A percentile compares a stretch with the other conserved stretches of the same genome.
These are phyloP conservation scores for Catocala fraxini DNA, from an alignment of 2,888 invertebrate genomes.

Conservation along the genomic window DNA sequence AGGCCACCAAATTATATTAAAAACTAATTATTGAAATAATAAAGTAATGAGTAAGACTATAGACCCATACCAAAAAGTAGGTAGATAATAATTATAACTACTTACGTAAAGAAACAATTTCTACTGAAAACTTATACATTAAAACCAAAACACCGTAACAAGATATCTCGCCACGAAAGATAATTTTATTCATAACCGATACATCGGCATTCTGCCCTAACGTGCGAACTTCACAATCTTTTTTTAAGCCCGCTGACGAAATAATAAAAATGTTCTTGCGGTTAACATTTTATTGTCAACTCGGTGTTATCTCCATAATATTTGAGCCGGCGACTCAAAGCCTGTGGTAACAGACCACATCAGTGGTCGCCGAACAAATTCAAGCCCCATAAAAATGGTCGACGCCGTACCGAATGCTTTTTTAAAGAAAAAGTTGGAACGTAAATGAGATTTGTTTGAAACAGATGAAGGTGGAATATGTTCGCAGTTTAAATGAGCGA, in stretches of 20 bases:
- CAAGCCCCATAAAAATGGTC: conserved; percentile 70
- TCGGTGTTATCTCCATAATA: conserved; percentile 61
- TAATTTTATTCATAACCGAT: conserved; percentile 9
- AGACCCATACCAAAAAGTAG: no score
- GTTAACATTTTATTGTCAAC: conserved; percentile 52
- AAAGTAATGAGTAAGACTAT: no score
- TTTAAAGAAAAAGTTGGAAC: conserved; percentile 25
- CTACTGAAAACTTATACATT: no score
- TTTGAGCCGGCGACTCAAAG: conserved; percentile 59
- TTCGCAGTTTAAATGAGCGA: conserved; percentile 3
- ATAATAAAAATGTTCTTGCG: conserved; percentile 55
- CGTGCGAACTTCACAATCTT: conserved; percentile 15
- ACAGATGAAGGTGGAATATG: conserved; percentile 18
- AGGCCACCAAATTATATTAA: no score
- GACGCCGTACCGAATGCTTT: conserved; percentile 25
- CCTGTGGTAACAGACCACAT: conserved; percentile 64
- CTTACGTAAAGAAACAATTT: no score
- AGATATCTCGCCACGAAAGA: neutral
- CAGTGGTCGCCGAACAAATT: conserved; percentile 63
- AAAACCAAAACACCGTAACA: neutral
- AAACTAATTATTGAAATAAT: no score
- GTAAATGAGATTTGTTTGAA: conserved; percentile 48
- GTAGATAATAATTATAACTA: no score
- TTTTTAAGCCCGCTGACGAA: conserved; percentile 24
- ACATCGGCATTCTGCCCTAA: conserved; percentile 15